A percentile compares a stretch with the other conserved stretches of the same genome.
These are phyloP conservation scores for Cygnus atratus DNA, from an alignment of 2,113 vertebrate genomes.

Conservation along the genomic window DNA sequence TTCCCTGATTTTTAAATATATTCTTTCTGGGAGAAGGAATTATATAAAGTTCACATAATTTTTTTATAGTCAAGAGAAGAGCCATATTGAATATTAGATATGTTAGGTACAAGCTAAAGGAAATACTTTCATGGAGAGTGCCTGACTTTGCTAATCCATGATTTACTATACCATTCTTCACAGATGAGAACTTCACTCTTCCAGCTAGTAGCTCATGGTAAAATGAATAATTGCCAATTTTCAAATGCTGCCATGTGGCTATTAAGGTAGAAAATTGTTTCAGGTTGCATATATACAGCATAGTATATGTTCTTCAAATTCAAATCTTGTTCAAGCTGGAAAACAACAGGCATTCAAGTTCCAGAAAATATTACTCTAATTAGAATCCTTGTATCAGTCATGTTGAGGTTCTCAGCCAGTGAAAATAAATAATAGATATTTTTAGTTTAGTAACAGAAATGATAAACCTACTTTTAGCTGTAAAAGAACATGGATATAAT, in stretches of 20 bases:
- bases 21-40: neutral
- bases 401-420: neutral
- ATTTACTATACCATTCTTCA: constrained; percentile 24
- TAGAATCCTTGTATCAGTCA: constrained; percentile 22
- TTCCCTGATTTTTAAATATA: neutral
- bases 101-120: neutral
- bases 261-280: constrained; percentile 51
- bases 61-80: neutral
- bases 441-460: constrained; percentile 30
- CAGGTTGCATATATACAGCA: neutral
- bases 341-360: constrained; percentile 20
- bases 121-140: neutral
- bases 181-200: constrained; percentile 17
- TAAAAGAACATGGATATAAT: neutral
- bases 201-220: neutral
- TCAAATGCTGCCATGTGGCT: neutral
- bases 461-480: neutral
- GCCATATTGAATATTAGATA: neutral
- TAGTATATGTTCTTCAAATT: constrained; percentile 18
- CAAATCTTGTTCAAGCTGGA: constrained; percentile 5
- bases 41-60: neutral
- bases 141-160: neutral
- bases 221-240: constrained; percentile 55
- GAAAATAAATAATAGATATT: constrained; percentile 33
- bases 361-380: constrained; percentile 15